Base-by-base conservation (phyloP, 2,113 vertebrate species). In the Ophiodon elongatus region DNA sequence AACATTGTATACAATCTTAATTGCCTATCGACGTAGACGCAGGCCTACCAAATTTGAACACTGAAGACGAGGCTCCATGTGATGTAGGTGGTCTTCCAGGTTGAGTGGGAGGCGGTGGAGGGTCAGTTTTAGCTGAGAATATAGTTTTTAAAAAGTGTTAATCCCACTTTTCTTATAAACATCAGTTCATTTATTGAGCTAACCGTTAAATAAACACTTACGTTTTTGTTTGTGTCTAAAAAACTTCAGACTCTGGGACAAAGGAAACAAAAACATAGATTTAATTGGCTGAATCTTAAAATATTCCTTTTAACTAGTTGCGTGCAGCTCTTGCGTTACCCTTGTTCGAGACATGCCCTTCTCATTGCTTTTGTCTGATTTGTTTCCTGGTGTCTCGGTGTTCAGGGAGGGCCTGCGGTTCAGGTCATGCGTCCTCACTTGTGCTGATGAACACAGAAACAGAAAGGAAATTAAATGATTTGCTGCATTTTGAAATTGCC, bases 171-270 rank as follows among this genome's bases (percentile, higher is more conserved):
- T n/a, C 2, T 15, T 0, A 14, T 0, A 7, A 10, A 50, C 13
- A 29, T 27, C 1, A 41, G 39, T 27, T 15, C 5, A 39, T 73
- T 66, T 25, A 27, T 77, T n/a, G 2, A 41, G 8, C 4, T 19
- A 6, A 19, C 1, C 19, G 62, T 35, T 5, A 2, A 63, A 73
- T 63, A 0, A 8, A 23, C 73, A 92, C 94, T 94, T 87, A 95
- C 95, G 0, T 91, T 88, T 95, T 31, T 54, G 82, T 75, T 85
- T 95, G 52, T 80, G 35, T 86, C 75, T 93, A 67, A 95, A 93
- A 73, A 95, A 92, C 88, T 79, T 94, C 31, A 96, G 79, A 79
- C 95, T 95, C 95, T 95, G 62, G 25, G 15, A 82, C 13, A 31
- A 68, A 17, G 14, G 69, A 35, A 81, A 37, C 19, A 79, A 45